Conservation (phyloP, 2,113 vertebrate genomes). For the Alaudala cheleensis region DNA sequence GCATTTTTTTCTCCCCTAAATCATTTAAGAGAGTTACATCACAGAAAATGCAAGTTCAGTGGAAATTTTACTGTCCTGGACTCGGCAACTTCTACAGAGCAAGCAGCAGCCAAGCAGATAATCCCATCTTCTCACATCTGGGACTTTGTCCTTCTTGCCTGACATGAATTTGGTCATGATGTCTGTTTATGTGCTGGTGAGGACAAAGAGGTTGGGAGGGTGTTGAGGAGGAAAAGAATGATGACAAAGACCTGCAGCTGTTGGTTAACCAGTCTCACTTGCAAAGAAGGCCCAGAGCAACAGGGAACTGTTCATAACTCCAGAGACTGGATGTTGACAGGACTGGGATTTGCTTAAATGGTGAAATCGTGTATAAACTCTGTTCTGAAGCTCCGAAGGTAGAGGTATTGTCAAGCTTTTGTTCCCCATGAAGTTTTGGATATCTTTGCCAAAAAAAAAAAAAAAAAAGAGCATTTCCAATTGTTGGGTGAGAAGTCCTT, state of each 20-base stretch:
- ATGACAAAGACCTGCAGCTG: background rate
- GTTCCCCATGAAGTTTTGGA: background rate
- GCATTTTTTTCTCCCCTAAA: background rate
- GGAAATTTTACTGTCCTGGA: slow-evolving; percentile 37
- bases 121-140: slow-evolving; percentile 15
- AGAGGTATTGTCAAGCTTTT: background rate
- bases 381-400: background rate
- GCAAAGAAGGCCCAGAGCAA: background rate
- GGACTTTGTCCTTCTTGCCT: slow-evolving; percentile 36
- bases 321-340: background rate
- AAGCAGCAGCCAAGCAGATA: slow-evolving; percentile 52
- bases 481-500: background rate
- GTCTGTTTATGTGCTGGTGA: background rate
- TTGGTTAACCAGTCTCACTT: background rate
- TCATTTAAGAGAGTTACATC: background rate
- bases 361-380: background rate
- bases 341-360: background rate
- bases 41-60: slow-evolving; percentile 39
- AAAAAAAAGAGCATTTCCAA: background rate
- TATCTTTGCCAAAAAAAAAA: background rate
- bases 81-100: slow-evolving; percentile 15
- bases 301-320: background rate
- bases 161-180: background rate
- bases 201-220: background rate
- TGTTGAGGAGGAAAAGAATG: background rate